Conservation (phyloP, 2,797 vertebrate species). For the Diplodus puntazzo region DNA sequence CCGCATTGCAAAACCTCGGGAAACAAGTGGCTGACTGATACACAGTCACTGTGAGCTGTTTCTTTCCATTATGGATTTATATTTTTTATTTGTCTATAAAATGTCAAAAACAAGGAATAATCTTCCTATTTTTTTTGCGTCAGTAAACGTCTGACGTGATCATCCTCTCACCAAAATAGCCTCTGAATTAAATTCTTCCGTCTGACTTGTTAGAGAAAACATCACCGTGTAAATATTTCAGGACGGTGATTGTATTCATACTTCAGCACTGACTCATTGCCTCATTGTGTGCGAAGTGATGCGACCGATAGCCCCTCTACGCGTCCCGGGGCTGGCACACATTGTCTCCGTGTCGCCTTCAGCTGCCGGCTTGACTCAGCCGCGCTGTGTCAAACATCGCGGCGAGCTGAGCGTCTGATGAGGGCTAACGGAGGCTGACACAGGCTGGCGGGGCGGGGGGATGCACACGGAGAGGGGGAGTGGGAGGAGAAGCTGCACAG, state of each 20-base stretch:
- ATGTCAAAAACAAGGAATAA: not conserved
- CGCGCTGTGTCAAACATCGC: slow-evolving; percentile 62
- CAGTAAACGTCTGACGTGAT: not conserved
- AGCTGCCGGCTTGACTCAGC: slow-evolving; percentile 53
- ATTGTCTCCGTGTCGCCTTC: slow-evolving; percentile 47
- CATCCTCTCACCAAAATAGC: not conserved
- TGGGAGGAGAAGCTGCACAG: slow-evolving; percentile 15
- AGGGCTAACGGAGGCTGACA: slow-evolving; percentile 40
- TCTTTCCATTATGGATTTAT: no score
- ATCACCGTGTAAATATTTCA: not conserved
- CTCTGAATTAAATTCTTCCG: not conserved
- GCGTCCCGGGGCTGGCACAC: slow-evolving; percentile 37
- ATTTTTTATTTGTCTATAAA: not conserved
- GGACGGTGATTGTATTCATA: not conserved
- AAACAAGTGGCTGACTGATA: no score
- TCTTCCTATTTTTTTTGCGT: not conserved
- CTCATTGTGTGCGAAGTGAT: slow-evolving; percentile 32
- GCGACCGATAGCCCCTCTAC: not conserved
- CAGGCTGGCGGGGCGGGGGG: slow-evolving; percentile 15
- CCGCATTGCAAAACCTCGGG: no score
- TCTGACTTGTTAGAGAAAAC: not conserved
- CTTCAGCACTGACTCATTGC: not conserved
- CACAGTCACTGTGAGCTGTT: no score
- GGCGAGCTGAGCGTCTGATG: slow-evolving; percentile 35
- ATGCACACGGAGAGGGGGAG: slow-evolving; percentile 23